These are phyloP conservation scores for Drosophila mercatorum DNA, from an alignment of 2,888 invertebrate species.

Conservation along the genomic window DNA sequence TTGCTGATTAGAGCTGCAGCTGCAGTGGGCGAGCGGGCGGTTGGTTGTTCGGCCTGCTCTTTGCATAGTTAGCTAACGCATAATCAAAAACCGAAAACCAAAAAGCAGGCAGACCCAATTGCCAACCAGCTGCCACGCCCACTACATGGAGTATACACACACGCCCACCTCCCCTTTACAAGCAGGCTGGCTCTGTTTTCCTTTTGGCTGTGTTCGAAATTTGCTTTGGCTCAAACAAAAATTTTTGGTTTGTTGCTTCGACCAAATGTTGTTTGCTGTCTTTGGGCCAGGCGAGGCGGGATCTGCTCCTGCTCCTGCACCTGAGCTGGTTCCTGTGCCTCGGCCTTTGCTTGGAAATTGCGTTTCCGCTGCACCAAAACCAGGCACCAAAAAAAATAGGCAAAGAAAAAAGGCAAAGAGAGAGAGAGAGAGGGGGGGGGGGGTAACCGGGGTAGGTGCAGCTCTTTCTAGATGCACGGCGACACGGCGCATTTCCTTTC, in stretches of 20 bases:
- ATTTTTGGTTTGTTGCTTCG: constrained; percentile 67
- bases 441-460: neutral
- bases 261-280: constrained; percentile 71
- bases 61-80: constrained; percentile 66
- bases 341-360: constrained; percentile 63
- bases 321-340: constrained; percentile 13
- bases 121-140: constrained; percentile 7
- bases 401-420: constrained; percentile 12
- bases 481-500: constrained; percentile 58
- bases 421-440: neutral
- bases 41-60: constrained; percentile 1
- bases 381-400: constrained; percentile 14
- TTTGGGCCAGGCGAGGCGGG: constrained; percentile 36
- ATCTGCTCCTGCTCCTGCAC: neutral
- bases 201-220: constrained; percentile 38
- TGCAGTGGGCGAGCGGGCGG: neutral
- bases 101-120: constrained; percentile 30
- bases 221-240: constrained; percentile 72
- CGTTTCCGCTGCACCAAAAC: constrained; percentile 68
- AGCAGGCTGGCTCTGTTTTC: neutral
- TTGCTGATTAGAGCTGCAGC: constrained; percentile 5
- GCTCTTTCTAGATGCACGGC: constrained; percentile 23
- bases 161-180: neutral
- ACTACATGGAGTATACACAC: neutral
- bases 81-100: constrained; percentile 66